Percentiles rank a stretch among this genome's conserved stretches.
Conservation (phyloP, 2,113 vertebrate species). For the Cromileptes altivelis region DNA sequence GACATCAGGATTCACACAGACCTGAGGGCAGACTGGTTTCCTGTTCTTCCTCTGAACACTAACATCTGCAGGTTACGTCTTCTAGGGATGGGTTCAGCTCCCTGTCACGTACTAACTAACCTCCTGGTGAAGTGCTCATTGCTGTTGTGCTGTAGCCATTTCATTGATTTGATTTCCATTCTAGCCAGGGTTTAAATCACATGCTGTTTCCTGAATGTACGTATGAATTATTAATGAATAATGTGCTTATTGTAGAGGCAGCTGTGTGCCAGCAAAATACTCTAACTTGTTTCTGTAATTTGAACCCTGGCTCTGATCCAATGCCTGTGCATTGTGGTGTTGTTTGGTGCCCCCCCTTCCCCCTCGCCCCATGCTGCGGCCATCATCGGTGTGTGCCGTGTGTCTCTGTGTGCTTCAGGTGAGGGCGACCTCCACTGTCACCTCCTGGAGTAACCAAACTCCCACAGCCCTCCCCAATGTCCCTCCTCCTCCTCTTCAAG, state of each 20-base stretch:
- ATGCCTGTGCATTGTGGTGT: conserved; percentile 7
- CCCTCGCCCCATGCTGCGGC: neutral
- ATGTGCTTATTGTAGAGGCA: neutral
- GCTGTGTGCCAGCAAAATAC: neutral
- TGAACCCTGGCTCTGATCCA: conserved; percentile 52
- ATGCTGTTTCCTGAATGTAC: neutral
- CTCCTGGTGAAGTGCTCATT: neutral
- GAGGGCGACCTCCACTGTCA: conserved; percentile 98
- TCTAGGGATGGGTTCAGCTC: no score
- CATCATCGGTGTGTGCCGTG: conserved; percentile 79
- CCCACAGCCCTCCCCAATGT: conserved; percentile 97
- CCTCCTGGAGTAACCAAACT: conserved; percentile 99
- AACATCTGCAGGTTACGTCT: neutral
- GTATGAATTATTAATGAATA: neutral
- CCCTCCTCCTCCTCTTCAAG: conserved; percentile 89
- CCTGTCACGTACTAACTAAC: no score
- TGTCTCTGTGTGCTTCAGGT: conserved; percentile 96
- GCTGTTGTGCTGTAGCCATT: conserved; percentile 22
- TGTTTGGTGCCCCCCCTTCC: neutral
- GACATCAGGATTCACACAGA: neutral
- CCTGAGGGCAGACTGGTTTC: neutral
- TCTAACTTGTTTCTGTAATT: conserved; percentile 37
- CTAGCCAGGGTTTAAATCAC: conserved; percentile 53
- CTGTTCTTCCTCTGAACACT: neutral
- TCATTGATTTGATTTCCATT: conserved; percentile 6